These are phyloP conservation scores for Alaudala cheleensis DNA, from an alignment of 2,113 vertebrate genomes.

Conservation along the genomic window DNA sequence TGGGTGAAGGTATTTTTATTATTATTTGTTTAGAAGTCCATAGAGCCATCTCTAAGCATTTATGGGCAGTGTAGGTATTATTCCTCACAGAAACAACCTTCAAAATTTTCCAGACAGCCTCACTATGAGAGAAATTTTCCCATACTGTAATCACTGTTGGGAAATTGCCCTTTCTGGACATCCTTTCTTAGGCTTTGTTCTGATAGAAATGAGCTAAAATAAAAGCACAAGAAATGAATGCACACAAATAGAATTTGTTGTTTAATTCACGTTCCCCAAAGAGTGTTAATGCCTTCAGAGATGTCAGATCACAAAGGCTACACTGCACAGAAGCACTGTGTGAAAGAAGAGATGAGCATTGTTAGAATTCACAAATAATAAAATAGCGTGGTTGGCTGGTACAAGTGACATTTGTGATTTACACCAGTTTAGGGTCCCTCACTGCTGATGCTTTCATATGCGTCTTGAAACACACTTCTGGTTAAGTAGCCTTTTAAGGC, in stretches of 20 bases:
- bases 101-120: background rate
- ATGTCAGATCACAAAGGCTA: background rate
- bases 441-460: rapidly evolving
- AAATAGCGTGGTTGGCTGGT: background rate
- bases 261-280: background rate
- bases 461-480: background rate
- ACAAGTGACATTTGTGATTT: background rate
- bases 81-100: background rate
- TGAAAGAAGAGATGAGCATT: background rate
- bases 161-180: background rate
- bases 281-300: background rate
- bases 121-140: background rate
- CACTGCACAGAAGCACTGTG: background rate
- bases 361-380: slow-evolving; percentile 13
- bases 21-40: background rate
- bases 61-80: background rate
- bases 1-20: background rate
- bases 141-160: background rate
- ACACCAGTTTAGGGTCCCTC: background rate
- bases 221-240: background rate
- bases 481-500: background rate
- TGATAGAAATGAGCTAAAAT: background rate
- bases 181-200: background rate
- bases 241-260: background rate
- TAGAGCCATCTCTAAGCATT: background rate